phyloP scores from a whole-genome alignment of 2,797 vertebrate genomes.

The Acanthurus lineatus region DNA sequence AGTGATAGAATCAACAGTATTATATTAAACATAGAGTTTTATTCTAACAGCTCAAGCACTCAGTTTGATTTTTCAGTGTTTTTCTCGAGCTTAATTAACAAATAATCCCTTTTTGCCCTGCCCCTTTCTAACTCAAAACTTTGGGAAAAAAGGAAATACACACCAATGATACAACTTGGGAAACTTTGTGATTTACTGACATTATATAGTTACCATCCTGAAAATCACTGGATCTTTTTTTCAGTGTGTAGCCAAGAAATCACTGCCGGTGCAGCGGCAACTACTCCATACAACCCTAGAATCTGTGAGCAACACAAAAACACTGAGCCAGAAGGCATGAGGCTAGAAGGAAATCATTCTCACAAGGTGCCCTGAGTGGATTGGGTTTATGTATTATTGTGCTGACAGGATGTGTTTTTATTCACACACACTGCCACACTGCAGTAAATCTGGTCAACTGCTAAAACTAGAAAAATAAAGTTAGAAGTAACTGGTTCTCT shows the following conservation, averaged over 20 bases:
- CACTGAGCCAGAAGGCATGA: not conserved
- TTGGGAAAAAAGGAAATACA: not conserved
- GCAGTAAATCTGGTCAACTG: not conserved
- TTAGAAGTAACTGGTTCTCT: not conserved
- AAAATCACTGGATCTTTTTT: slow-evolving; percentile 1
- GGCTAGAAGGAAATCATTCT: slow-evolving; percentile 1
- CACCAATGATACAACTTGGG: not conserved
- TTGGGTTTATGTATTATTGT: not conserved
- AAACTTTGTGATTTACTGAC: slow-evolving; percentile 6
- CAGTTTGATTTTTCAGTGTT: not conserved
- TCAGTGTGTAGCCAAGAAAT: slow-evolving; percentile 5
- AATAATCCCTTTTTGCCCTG: not conserved
- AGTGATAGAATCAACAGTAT: not conserved
- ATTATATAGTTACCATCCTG: slow-evolving; percentile 3
- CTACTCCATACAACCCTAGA: not conserved
- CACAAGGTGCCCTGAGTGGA: not conserved
- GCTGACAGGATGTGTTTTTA: not conserved
- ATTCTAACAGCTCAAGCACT: not conserved
- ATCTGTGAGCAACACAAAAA: slow-evolving; percentile 18
- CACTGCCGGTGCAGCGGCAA: not conserved
- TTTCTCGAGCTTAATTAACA: not conserved
- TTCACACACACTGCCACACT: not conserved
- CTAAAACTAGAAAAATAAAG: not conserved
- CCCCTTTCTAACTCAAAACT: not conserved
- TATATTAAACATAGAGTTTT: too few relatives aligned